Evolutionary conservation across 1,140 invertebrate species (phyloP), one percentile per base, ranked within the genome.

Genomic region (Euura lappo): DNA sequence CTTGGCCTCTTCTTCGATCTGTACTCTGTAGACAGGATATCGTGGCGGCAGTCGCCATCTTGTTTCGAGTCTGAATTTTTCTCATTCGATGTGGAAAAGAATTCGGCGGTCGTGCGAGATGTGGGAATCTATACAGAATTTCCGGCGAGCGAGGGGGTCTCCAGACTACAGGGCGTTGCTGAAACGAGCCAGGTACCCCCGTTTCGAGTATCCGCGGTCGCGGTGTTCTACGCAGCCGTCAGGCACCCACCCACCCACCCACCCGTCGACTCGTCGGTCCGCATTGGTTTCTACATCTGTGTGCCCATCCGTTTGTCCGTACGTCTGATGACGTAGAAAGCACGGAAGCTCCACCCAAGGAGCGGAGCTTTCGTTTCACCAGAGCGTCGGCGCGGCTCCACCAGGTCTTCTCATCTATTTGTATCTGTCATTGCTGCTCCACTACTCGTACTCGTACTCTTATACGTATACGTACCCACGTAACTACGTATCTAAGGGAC

Each of bases 281-380:
- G 84, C 83, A 86, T 86, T 86, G 84, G 84, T 87, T 87, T 87
- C 84, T 87, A 86, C 82, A 81, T 86, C 79, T 85, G 83, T 82
- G 67, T 60, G 10, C 28, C 3, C 6, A 60, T n/a, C 79, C 76
- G 79, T 82, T 78, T 83, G 83, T 84, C 83, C 84, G 85, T 86
- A 82, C 76, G 76, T 85, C 81, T 85, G 84, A 82, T 86, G 84
- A 84, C 82, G 84, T 80, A 67, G n/a, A 28, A 65, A 71, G 46
- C 79, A 13, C 72, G 64, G 77, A 85, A 72, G 85, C 85, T 86
- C 84, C 85, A 86, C 85, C 85, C 84, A 84, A 80, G 78, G 77
- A 70, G 44, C 51, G 71, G 43, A 70, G 71, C 11, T 60, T 60
- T 69, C 60, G 66, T 46, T 68, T 46, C n/a, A 47, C 10, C 64